Evolutionary conservation across 2,888 invertebrate species (phyloP), one percentile per base, ranked within the genome.

Genomic region (Caenorhabditis angaria): DNA sequence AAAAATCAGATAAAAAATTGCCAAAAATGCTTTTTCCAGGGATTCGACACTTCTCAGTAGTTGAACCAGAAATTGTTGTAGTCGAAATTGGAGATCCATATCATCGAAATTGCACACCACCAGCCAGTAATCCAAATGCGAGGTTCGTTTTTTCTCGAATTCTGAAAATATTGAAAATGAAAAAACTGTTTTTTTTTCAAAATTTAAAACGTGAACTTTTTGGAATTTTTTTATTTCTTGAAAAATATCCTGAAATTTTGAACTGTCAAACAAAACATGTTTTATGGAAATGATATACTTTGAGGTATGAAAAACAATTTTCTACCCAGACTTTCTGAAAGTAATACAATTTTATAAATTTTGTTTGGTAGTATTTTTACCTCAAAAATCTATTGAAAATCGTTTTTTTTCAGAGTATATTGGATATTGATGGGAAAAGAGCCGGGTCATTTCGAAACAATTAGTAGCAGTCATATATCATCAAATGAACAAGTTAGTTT

Each of bases 401-500:
- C 5, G 20, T 5, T 58, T 8, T 50, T 22, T 75, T 77, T 55
- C 53, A 79, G 80, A 61, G 84, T 87, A 29, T 88, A 83, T 65
- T 87, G 88, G 88, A 84, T 87, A 60, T 73, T 86, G 66, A 87
- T 82, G 80, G 86, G 87, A 47, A 69, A 74, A 60, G 83, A 80
- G 51, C 77, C 76, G 47, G 83, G 82, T 22, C 73, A 81, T 27
- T 86, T 87, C 67, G 78, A 80, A 55, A 79, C 85, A 10, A 85
- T 87, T 66, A 87, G 87, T 70, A 76, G 76, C 58, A 80, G 83
- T 18, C 87, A 88, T 67, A 85, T 87, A 61, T 85, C 86, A 24
- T 83, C 83, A 65, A 86, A 87, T 62, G 86, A 87, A 57, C 79
- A 82, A 79, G 86, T 82, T 22, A 61, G 82, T 69, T 14, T 20